A percentile compares a stretch with the other conserved stretches of the same genome.
Conservation (phyloP, 2,113 vertebrate species). For the Cavia aperea region DNA sequence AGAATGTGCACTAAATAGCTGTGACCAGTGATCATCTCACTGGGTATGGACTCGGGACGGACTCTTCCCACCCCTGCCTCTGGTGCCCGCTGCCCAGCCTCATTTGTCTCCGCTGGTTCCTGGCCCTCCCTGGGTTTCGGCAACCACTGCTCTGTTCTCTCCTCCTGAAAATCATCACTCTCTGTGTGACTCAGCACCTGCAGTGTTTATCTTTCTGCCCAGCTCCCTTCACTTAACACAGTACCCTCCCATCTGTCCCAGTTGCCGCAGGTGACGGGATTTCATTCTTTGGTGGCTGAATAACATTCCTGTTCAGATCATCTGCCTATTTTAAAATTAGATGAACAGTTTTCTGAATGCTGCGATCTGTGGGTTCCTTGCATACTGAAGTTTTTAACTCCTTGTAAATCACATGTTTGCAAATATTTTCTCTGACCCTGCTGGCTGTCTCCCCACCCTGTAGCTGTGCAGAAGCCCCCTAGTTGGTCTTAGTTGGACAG, state of each 20-base stretch:
- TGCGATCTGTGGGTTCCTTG: neutral
- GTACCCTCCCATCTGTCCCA: neutral
- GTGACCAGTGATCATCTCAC: no score
- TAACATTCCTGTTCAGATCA: neutral
- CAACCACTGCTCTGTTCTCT: neutral
- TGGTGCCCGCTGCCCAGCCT: neutral
- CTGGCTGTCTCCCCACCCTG: no score
- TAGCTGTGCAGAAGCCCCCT: no score
- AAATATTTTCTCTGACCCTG: neutral
- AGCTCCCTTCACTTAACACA: neutral
- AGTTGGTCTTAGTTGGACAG: neutral
- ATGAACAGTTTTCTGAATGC: neutral
- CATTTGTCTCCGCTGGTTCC: neutral
- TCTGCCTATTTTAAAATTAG: neutral
- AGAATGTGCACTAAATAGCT: no score
- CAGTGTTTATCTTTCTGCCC: neutral
- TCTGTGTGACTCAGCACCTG: neutral
- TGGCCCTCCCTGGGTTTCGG: no score
- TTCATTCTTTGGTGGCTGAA: neutral
- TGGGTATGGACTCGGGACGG: neutral
- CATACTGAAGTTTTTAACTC: no score
- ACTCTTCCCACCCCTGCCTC: no score
- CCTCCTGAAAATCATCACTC: fast-evolving
- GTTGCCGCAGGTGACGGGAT: neutral
- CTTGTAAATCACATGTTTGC: neutral